Conservation (phyloP, 2,797 vertebrate species). For the Microcaecilia unicolor region DNA sequence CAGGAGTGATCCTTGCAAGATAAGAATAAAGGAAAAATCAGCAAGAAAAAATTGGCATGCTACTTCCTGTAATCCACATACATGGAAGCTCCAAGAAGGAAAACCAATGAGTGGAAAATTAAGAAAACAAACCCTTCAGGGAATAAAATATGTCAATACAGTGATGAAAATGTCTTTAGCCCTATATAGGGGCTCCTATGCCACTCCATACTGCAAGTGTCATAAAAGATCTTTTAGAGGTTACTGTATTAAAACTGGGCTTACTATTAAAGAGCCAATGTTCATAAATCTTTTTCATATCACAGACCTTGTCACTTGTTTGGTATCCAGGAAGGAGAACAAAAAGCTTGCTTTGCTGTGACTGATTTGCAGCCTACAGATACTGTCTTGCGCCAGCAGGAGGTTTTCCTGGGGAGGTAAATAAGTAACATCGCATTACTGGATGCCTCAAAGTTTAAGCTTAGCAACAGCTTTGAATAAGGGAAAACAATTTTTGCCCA, state of each 20-base stretch:
- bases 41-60: no score
- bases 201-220: background rate
- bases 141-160: no score
- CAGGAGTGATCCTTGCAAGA: no score
- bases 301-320: conserved; percentile 24
- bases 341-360: conserved; percentile 24
- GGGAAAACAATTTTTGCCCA: conserved; percentile 57
- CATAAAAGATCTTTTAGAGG: background rate
- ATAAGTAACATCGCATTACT: conserved; percentile 75
- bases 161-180: no score
- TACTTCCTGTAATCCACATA: no score
- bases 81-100: no score
- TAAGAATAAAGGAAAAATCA: no score
- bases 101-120: no score
- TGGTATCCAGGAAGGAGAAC: conserved; percentile 37
- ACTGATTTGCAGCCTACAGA: conserved; percentile 36
- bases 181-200: no score
- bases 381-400: conserved; percentile 53
- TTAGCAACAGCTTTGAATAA: conserved; percentile 94
- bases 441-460: conserved; percentile 59
- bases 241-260: conserved; percentile 16
- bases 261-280: conserved; percentile 9
- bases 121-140: no score
- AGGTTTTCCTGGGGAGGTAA: conserved; percentile 57
- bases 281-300: conserved; percentile 33